These are phyloP conservation scores for Oreochromis mossambicus DNA, from an alignment of 2,797 vertebrate genomes.

Conservation along the genomic window DNA sequence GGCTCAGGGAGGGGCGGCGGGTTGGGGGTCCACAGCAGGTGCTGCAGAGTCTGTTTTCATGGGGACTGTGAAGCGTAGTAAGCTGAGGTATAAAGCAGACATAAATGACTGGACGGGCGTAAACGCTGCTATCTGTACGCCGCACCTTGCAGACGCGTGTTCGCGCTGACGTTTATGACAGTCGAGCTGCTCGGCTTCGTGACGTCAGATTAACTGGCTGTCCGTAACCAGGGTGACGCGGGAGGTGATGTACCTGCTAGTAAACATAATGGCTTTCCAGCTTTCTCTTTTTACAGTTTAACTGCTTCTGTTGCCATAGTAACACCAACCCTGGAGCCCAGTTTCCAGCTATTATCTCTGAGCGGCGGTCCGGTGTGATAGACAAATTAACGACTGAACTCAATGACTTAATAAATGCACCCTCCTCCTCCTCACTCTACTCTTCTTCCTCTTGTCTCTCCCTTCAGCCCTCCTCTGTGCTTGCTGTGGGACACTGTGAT, in stretches of 20 bases:
- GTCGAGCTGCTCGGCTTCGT: not conserved
- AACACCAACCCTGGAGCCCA: not conserved
- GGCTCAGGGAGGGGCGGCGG: not conserved
- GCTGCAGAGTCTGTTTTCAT: not conserved
- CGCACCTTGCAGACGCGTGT: not conserved
- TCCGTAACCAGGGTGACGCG: not conserved
- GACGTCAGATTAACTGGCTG: not conserved
- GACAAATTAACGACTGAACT: conserved; percentile 8
- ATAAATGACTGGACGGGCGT: rapidly evolving
- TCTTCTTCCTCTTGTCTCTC: not conserved
- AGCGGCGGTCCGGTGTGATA: not conserved
- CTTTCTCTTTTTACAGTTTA: not conserved
- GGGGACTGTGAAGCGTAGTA: not conserved
- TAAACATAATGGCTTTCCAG: not conserved
- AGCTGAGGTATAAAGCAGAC: not conserved
- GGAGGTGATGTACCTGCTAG: not conserved
- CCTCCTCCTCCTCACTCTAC: not conserved
- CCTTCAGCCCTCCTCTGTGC: not conserved
- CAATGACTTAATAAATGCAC: not conserved
- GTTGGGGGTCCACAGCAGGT: not conserved
- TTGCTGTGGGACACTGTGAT: not conserved
- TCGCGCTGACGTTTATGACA: not conserved
- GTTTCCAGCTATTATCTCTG: not conserved
- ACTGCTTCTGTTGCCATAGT: not conserved
- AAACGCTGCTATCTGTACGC: not conserved